These are phyloP conservation scores for Margaritifera margaritifera DNA, from an alignment of 2,888 invertebrate species.

Conservation along the genomic window DNA sequence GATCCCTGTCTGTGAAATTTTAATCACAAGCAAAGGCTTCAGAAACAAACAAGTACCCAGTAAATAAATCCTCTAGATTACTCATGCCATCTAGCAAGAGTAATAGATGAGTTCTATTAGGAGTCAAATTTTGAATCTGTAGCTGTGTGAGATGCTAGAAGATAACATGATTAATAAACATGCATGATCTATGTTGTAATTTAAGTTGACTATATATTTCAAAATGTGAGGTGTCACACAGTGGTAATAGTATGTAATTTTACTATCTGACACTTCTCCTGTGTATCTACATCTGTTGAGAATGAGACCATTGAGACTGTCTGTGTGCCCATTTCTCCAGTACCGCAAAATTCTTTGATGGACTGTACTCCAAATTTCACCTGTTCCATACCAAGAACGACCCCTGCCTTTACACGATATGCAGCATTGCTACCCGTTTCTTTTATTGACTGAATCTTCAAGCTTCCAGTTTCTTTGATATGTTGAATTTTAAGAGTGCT, in stretches of 20 bases:
- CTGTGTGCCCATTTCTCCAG: conserved; percentile 66
- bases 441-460: conserved; percentile 61
- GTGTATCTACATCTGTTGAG: conserved; percentile 64
- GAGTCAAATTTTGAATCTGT: no score
- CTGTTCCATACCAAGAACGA: conserved; percentile 64
- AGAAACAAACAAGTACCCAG: no score
- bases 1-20: no score
- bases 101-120: no score
- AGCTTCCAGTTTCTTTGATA: conserved; percentile 51
- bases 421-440: conserved; percentile 63
- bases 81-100: no score
- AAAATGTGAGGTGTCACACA: not conserved
- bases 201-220: no score
- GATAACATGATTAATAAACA: no score
- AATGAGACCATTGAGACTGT: conserved; percentile 68
- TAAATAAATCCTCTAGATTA: no score
- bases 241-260: conserved; percentile 54
- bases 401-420: conserved; percentile 58
- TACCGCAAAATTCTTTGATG: conserved; percentile 69
- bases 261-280: conserved; percentile 50
- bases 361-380: conserved; percentile 68
- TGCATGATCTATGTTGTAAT: no score
- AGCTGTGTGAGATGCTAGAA: no score
- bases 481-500: conserved; percentile 35
- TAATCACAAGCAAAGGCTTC: no score